Evolutionary conservation across 2,888 invertebrate species (phyloP), one percentile per base, ranked within the genome.

Genomic region (Caenorhabditis sinica): DNA sequence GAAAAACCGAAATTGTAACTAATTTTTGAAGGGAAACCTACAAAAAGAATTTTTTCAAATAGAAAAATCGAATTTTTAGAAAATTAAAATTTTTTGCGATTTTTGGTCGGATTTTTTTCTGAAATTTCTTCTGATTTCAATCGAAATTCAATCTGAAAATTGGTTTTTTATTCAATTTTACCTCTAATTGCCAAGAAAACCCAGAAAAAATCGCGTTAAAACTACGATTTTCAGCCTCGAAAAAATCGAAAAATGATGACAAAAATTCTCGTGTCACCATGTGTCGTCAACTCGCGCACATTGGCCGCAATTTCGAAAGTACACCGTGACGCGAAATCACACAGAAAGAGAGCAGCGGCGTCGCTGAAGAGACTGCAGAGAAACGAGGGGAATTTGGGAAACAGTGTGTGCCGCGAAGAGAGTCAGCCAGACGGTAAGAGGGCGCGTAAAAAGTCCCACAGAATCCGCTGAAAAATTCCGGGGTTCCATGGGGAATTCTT

Each of bases 341-440:
- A 76, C 36, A 68, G 61, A 43, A 36, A 45, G 72, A 80, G 80
- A 15, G 80, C 23, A 80, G 80, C 60, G 80, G 25, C 43, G 15
- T 5, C 43, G 45, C 30, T 23, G 80, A 80, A 80, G 80, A 80
- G 80, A 58, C 65, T 13, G n/a, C 45, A 63, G 63, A 72, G 79
- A 79, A 79, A 43, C 79, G 79, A 53, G 23, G 8, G 9, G n/a
- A 9, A 28, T 9, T 1, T n/a, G 9, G 6, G 65, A 65, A n/a
- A 80, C 5, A 80, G 80, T 72, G 60, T 66, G 45, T 13, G n/a
- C 13, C 5, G 5, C 36, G 65, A 36, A 72, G 80, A 80, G 80
- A 28, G 80, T 49, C 11, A 40, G 9, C 17, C 61, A 23, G 63
- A 5, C 11, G 63, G 43, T 25, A 45, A 49, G 76, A 25, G 53